Evolutionary conservation across 2,797 vertebrate genomes (phyloP).

Genomic region (Fringilla coelebs): DNA sequence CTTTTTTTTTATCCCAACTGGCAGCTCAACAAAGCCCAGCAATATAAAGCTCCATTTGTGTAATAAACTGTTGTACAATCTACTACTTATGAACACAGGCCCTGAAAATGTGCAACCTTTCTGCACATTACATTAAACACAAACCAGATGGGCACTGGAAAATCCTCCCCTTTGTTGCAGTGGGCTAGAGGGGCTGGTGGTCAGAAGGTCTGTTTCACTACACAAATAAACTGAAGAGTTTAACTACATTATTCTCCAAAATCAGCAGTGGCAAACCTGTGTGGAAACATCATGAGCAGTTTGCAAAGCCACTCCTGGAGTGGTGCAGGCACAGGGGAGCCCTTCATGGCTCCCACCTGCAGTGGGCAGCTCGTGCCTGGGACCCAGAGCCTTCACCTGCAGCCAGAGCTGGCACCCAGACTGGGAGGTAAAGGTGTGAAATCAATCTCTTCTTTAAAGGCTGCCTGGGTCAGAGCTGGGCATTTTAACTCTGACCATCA

Average conservation of each 20-base stretch:
- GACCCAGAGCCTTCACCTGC: background rate
- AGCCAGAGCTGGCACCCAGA: background rate
- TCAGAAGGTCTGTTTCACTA: slow-evolving; percentile 36
- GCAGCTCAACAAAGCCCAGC: slow-evolving; percentile 77
- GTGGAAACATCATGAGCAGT: background rate
- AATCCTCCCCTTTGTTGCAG: slow-evolving; percentile 70
- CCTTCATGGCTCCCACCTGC: background rate
- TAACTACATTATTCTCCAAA: slow-evolving; percentile 1
- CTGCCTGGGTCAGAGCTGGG: background rate
- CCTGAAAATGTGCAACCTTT: slow-evolving; percentile 77
- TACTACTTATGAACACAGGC: slow-evolving; percentile 75
- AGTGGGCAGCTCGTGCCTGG: background rate
- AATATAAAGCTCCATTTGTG: slow-evolving; percentile 77
- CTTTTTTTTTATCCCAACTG: slow-evolving; percentile 76
- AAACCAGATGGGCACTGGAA: slow-evolving; percentile 78
- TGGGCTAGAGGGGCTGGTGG: slow-evolving; percentile 26
- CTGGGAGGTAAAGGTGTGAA: background rate
- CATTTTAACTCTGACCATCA: background rate
- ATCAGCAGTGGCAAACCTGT: background rate
- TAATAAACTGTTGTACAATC: slow-evolving; percentile 78
- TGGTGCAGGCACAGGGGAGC: background rate
- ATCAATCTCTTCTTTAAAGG: background rate
- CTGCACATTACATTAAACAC: slow-evolving; percentile 76
- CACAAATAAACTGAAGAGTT: slow-evolving; percentile 55
- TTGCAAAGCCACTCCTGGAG: background rate